These are phyloP conservation scores for Jordanella pulchra DNA, from an alignment of 2,797 vertebrate genomes.

Conservation along the genomic window DNA sequence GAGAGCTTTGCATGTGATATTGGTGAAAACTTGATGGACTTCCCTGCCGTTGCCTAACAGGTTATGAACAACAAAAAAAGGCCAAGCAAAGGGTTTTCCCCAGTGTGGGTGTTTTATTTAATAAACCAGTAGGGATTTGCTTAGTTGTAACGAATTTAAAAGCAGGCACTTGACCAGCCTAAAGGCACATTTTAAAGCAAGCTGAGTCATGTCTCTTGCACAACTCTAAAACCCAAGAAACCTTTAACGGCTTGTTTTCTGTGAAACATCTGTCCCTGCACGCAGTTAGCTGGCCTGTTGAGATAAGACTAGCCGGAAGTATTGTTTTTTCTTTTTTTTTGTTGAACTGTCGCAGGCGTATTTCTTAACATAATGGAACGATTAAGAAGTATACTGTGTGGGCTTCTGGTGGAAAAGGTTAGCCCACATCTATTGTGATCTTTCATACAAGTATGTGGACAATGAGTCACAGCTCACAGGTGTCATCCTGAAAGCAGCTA, in stretches of 20 bases:
- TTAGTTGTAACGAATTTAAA: not conserved
- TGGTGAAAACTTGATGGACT: conserved; percentile 40
- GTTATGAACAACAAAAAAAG: conserved; percentile 21
- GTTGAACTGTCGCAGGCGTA: conserved; percentile 22
- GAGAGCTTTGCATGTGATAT: not conserved
- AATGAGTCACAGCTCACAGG: conserved; percentile 44
- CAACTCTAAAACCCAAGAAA: not conserved
- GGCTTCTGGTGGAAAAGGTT: conserved; percentile 16
- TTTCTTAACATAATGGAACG: conserved; percentile 43
- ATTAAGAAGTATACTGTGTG: conserved; percentile 34
- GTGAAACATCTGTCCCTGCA: not conserved
- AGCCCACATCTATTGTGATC: conserved; percentile 40
- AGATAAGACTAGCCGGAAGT: conserved; percentile 22
- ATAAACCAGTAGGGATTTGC: not conserved
- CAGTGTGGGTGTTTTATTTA: not conserved
- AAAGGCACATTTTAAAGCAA: not conserved
- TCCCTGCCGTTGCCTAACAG: conserved; percentile 32
- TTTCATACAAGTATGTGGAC: not conserved
- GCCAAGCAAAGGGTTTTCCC: conserved; percentile 32
- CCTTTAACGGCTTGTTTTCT: not conserved
- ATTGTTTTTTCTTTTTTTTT: conserved; percentile 2
- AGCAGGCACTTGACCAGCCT: not conserved
- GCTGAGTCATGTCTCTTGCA: conserved; percentile 3
- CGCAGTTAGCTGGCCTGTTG: conserved; percentile 33
- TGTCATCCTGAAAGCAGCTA: not conserved